Percentiles rank a stretch among this genome's conserved stretches.
Evolutionary conservation across 23 tunicate genomes (phyloP).

Genomic region (Ascidia mentula): DNA sequence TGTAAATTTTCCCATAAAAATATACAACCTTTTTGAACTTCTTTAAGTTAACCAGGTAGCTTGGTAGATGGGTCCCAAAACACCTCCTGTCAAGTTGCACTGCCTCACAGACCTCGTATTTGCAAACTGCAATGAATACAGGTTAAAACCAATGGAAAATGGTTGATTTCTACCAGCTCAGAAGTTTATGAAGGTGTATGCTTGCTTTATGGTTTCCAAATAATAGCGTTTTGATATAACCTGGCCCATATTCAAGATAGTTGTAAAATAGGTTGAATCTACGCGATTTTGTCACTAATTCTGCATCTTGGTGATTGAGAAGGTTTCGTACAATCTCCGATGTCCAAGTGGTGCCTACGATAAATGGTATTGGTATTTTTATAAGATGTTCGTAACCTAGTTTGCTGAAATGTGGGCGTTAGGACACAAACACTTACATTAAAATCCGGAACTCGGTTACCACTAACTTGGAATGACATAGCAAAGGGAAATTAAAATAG

Average conservation of each 20-base stretch:
- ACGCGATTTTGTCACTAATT: not conserved
- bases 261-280: not conserved
- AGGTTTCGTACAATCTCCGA: not conserved
- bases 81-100: not conserved
- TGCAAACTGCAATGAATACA: not conserved
- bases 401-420: no score
- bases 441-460: no score
- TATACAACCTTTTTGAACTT: not conserved
- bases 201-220: no score
- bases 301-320: not conserved
- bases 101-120: not conserved
- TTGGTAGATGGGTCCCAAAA: slow-evolving; percentile 14
- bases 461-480: no score
- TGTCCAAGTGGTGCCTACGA: slow-evolving; percentile 12
- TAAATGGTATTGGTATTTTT: no score
- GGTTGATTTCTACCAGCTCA: no score
- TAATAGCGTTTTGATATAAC: not conserved
- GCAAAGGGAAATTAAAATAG: no score
- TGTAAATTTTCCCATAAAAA: no score
- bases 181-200: no score
- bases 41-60: not conserved
- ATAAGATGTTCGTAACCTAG: no score
- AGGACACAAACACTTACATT: no score
- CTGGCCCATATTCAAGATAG: not conserved
- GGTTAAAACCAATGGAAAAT: no score